Evolutionary conservation across 2,797 vertebrate genomes (phyloP).

Genomic region (Bovichtus variegatus): DNA sequence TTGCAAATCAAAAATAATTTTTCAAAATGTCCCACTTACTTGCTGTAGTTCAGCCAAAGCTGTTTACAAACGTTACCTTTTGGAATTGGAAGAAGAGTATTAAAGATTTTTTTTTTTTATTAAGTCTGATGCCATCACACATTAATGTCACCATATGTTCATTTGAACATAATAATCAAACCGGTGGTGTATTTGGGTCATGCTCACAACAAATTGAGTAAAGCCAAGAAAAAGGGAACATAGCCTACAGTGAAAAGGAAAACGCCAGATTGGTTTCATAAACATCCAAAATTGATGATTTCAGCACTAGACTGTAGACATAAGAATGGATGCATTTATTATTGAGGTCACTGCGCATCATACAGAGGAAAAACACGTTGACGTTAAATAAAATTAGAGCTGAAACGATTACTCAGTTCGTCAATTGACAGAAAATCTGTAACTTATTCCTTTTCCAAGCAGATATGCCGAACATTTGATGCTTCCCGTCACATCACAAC

Average conservation of each 20-base stretch:
- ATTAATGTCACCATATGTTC: not conserved
- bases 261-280: not conserved
- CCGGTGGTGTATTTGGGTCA: not conserved
- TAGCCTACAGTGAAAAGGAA: not conserved
- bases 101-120: not conserved
- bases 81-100: not conserved
- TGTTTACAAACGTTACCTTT: not conserved
- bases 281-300: not conserved
- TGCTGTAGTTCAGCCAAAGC: not conserved
- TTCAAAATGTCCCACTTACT: not conserved
- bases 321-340: not conserved
- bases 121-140: not conserved
- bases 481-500: not conserved
- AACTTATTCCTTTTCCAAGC: not conserved
- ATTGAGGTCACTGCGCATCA: slow-evolving; percentile 7
- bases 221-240: not conserved
- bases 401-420: not conserved
- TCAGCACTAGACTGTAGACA: not conserved
- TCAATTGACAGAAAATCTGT: not conserved
- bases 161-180: not conserved
- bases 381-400: not conserved
- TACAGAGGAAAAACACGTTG: not conserved
- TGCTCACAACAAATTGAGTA: not conserved
- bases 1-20: not conserved
- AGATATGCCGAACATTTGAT: not conserved